Evolutionary conservation across 2,797 vertebrate species (phyloP), one percentile per base, ranked within the genome.

Genomic region (Rallus crepitans): DNA sequence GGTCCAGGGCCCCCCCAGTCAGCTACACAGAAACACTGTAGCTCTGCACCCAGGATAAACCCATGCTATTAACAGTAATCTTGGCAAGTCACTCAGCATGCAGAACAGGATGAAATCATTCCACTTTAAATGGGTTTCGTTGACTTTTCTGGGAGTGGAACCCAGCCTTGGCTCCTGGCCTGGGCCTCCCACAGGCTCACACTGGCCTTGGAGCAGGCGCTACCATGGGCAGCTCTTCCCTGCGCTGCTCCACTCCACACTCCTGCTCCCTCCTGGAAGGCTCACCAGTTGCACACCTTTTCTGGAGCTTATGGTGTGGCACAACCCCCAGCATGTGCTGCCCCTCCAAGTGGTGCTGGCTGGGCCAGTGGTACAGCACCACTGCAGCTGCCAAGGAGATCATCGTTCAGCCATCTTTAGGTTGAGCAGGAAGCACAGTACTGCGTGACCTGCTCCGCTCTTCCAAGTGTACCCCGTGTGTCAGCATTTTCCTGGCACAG

Each of bases 91-190:
- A 24, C 56, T 40, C 56, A 7, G 48, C 37, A 3, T 30, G 37
- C 69, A 53, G 64, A 39, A 76, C 45, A 47, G 61, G 53, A 35
- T 78, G 73, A 94, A 78, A 69, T 81, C 79, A 66, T 53, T n/a
- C 31, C 59, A 33, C 87, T 95, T 85, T 10, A 82, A 86, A 94
- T 63, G 39, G 71, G 90, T 96, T 97, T 94, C 1, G 75, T 91
- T 97, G 95, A 95, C 92, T 95, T 97, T 96, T 93, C 92, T 88
- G 88, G 92, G 96, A 94, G 91, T 45, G 61, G 84, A 88, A 79
- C 48, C 39, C 55, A 69, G 53, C 27, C 82, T 68, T 96, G 94
- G 92, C 91, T 57, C 47, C 69, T 48, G 21, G 84, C 87, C 84
- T 0, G 1, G 50, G 76, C 12, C 48, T 92, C 47, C 60, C 57